phyloP scores from a whole-genome alignment of 2,888 invertebrate species.

The Heliconius erato region DNA sequence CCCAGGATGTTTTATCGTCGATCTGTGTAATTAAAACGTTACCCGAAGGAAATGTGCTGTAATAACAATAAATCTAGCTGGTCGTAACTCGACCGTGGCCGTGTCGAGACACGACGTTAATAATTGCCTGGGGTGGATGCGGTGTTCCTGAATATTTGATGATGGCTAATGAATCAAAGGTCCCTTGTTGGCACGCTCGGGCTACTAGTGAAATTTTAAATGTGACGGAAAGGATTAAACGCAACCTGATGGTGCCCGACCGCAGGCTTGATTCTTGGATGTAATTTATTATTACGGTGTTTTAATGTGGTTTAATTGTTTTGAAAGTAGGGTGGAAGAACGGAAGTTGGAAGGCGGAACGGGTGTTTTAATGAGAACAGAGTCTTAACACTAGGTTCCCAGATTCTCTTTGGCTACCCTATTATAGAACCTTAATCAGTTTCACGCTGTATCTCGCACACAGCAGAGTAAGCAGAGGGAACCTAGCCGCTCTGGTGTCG shows the following conservation, averaged over 20 bases:
- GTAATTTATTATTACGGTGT: conserved; percentile 6
- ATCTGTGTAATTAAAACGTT: conserved; percentile 86
- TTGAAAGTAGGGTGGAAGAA: too few species aligned
- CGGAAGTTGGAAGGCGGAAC: too few species aligned
- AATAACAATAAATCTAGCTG: conserved; percentile 84
- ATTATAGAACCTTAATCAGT: too few species aligned
- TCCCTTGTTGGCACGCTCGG: conserved; percentile 54
- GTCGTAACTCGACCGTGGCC: conserved; percentile 64
- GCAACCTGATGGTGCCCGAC: conserved; percentile 26
- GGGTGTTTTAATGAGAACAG: too few species aligned
- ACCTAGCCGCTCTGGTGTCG: too few species aligned
- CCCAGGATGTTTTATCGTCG: conserved; percentile 83
- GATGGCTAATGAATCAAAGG: conserved; percentile 67
- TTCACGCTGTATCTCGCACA: too few species aligned
- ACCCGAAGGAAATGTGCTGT: conserved; percentile 84
- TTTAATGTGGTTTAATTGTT: background rate
- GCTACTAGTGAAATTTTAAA: conserved; percentile 42
- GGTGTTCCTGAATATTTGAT: conserved; percentile 68
- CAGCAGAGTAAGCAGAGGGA: too few species aligned
- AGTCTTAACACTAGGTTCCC: too few species aligned
- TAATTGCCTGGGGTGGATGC: conserved; percentile 67
- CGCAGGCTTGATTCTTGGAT: conserved; percentile 20
- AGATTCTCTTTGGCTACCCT: too few species aligned
- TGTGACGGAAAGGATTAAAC: conserved; percentile 42
- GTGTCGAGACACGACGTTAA: conserved; percentile 65